Evolutionary conservation across 2,113 vertebrate genomes (phyloP).

Genomic region (Anthoscopus minutus): DNA sequence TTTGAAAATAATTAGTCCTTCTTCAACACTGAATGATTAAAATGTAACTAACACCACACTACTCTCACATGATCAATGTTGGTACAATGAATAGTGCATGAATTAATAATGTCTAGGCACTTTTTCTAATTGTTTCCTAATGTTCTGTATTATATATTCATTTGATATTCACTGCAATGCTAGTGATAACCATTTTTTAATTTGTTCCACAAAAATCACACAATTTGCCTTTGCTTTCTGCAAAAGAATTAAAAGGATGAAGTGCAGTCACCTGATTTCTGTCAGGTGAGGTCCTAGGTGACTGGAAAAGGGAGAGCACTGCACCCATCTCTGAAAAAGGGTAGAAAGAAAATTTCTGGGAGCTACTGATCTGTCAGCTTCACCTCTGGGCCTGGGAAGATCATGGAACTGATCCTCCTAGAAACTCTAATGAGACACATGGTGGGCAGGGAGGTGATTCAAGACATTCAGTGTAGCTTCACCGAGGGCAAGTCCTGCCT

Average conservation of each 20-base stretch:
- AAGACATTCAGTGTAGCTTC: not conserved
- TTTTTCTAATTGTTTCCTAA: slow-evolving; percentile 65
- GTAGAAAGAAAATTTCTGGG: not conserved
- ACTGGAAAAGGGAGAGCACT: not conserved
- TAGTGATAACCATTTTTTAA: slow-evolving; percentile 26
- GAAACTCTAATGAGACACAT: not conserved
- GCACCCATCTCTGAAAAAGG: not conserved
- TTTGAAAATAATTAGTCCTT: slow-evolving; percentile 51
- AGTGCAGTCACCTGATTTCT: not conserved
- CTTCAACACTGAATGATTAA: slow-evolving; percentile 42
- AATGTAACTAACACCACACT: slow-evolving; percentile 56
- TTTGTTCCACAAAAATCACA: not conserved
- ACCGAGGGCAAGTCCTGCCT: not conserved
- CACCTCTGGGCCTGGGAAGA: not conserved
- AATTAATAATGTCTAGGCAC: slow-evolving; percentile 59
- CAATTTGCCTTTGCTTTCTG: not conserved
- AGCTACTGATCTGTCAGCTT: not conserved
- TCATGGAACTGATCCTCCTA: not conserved
- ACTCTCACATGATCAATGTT: slow-evolving; percentile 58
- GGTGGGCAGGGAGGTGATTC: not conserved
- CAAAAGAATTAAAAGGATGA: not conserved
- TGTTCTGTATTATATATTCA: slow-evolving; percentile 58
- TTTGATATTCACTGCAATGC: slow-evolving; percentile 18
- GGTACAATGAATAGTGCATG: slow-evolving; percentile 44
- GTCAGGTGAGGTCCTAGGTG: not conserved